Base-by-base conservation (phyloP, 2,888 invertebrate genomes). In the Hirtodrosophila trivittata region DNA sequence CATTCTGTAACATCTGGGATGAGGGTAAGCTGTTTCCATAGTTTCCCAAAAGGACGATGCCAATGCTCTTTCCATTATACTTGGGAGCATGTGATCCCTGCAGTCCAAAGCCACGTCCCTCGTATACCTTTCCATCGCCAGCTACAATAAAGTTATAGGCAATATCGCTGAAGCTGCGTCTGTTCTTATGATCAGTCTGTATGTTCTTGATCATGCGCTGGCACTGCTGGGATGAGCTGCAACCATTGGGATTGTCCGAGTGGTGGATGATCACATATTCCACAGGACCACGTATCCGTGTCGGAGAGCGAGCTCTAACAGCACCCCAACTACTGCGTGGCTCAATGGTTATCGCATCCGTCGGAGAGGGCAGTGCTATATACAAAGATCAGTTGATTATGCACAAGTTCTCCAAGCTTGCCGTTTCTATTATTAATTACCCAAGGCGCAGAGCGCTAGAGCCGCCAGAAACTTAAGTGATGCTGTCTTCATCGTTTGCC, bases 81-180 rank as follows among this genome's bases (percentile, higher is more conserved):
- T 88, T 90, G 0, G 93, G 92, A 0, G 95, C 93, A 88, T 96
- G 96, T 0, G 95, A 94, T 0, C 95, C 95, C 1, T 93, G 91
- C 3, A 90, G 85, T 5, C 92, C 91, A 93, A 95, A 96, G 0
- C 95, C 95, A 1, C 95, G 92, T 0, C 95, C 95, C 77, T 93
- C 93, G 88, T 95, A 95, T 0, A 92, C 94, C 0, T 92, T 91
- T 0, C 94, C 94, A 75, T 95, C 95, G 3, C 94, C 93, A 7
- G 95, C 95, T n/a, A 95, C 92, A 30, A 93, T 93, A 87, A 95
- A 96, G 84, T 94, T 95, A 82, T 89, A 93, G 1, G 95, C 95
- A 77, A 95, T 94, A 77, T 95, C 95, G 39, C 92, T 93, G 93
- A 94, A 95, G 0, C 89, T 91, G 21, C 91, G 90, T 35, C 91